Percentiles rank a stretch among this genome's conserved stretches.
Conservation (phyloP, 2,888 invertebrate genomes). For the Blomia tropicalis region DNA sequence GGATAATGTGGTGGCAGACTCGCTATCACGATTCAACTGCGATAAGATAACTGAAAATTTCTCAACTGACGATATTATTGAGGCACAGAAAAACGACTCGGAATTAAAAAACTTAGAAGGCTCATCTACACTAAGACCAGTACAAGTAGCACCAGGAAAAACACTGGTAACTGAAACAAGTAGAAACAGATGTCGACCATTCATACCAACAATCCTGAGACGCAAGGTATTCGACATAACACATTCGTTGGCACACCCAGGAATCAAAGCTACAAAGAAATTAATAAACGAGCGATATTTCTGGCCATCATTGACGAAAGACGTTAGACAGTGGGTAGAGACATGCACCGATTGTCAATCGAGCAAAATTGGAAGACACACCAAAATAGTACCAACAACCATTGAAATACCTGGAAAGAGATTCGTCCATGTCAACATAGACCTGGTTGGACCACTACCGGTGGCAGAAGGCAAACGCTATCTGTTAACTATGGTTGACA, state of each 20-base stretch:
- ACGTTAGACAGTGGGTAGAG: neutral
- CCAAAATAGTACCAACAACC: neutral
- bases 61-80: neutral
- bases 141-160: neutral
- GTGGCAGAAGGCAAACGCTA: constrained; percentile 8
- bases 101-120: neutral
- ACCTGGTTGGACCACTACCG: neutral
- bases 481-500: neutral
- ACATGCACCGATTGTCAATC: neutral
- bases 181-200: neutral
- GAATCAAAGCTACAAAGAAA: too few species aligned
- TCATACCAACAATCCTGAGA: neutral
- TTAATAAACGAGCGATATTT: neutral
- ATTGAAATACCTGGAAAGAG: neutral
- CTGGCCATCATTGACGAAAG: neutral
- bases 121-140: neutral
- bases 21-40: neutral
- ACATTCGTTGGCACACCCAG: neutral
- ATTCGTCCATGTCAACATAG: neutral
- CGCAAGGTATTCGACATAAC: neutral
- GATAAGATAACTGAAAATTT: neutral
- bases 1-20: neutral
- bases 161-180: neutral
- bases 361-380: neutral
- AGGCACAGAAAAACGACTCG: neutral